Conservation (phyloP, 2,113 vertebrate genomes). For the Coptodon rendalli region DNA sequence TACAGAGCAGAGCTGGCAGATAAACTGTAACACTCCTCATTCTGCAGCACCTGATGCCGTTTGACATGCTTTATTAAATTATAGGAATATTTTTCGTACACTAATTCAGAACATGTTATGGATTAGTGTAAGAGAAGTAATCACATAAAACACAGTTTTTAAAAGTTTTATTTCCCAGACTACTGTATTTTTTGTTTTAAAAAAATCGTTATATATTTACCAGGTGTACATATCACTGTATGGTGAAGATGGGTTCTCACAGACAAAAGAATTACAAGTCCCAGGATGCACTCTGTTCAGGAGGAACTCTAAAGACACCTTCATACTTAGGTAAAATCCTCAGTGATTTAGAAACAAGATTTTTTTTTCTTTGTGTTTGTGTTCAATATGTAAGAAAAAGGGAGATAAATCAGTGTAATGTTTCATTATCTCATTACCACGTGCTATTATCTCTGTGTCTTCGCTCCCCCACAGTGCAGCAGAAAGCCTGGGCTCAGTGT, state of each 20-base stretch:
- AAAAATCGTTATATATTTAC: neutral
- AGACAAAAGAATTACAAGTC: conserved; percentile 73
- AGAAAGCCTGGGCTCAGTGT: conserved; percentile 68
- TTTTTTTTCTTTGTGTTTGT: neutral
- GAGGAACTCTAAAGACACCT: conserved; percentile 76
- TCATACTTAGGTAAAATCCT: conserved; percentile 76
- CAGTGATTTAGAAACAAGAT: neutral
- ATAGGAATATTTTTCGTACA: neutral
- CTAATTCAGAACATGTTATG: neutral
- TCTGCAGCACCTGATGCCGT: neutral
- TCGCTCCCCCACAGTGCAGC: conserved; percentile 56
- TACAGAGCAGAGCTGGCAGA: neutral
- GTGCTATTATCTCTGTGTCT: neutral
- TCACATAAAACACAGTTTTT: neutral
- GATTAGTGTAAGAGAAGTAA: neutral
- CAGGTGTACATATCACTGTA: conserved; percentile 77
- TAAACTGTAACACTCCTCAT: neutral
- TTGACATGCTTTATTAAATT: neutral
- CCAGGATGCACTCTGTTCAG: conserved; percentile 71
- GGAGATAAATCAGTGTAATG: neutral
- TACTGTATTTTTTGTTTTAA: neutral
- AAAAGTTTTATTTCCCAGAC: neutral
- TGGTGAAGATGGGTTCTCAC: conserved; percentile 72
- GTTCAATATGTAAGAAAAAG: neutral
- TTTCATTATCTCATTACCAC: neutral